phyloP scores from a whole-genome alignment of 2,888 invertebrate genomes.

The Sphaeridia pumilis region DNA sequence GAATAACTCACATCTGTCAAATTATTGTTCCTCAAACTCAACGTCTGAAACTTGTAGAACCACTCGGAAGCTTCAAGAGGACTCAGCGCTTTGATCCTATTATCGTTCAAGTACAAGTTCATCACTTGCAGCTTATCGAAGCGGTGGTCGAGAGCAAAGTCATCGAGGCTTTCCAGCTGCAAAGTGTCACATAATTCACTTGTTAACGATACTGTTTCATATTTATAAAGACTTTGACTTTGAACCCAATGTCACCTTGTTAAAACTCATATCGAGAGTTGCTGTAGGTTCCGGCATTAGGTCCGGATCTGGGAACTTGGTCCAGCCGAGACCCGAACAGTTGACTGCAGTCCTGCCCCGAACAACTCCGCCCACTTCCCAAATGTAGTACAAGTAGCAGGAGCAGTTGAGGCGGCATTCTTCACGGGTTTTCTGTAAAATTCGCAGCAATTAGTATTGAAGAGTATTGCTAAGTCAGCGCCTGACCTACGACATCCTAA shows the following conservation, averaged over 20 bases:
- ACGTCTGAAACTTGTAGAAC: conserved; percentile 61
- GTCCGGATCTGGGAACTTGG: conserved; percentile 45
- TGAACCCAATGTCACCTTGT: conserved; percentile 46
- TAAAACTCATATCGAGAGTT: conserved; percentile 53
- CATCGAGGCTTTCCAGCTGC: conserved; percentile 52
- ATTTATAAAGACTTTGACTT: background rate
- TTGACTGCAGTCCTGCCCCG: conserved; percentile 53
- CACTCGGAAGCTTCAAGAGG: conserved; percentile 65
- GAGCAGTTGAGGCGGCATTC: conserved; percentile 32
- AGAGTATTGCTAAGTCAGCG: no score
- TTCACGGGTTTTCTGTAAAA: conserved; percentile 26
- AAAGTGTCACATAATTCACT: conserved; percentile 17
- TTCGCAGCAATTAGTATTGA: background rate
- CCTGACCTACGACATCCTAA: no score
- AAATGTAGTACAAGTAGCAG: conserved; percentile 33
- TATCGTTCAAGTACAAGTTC: conserved; percentile 66
- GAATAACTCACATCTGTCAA: conserved; percentile 51
- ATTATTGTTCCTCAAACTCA: conserved; percentile 63
- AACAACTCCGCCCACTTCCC: conserved; percentile 29
- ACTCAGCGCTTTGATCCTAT: conserved; percentile 54
- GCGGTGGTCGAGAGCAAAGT: conserved; percentile 52
- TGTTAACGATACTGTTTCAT: background rate
- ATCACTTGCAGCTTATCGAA: conserved; percentile 50
- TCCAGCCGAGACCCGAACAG: conserved; percentile 50
- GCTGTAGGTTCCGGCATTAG: conserved; percentile 55